Percentiles rank a stretch among this genome's conserved stretches.
Conservation (phyloP, 2,888 invertebrate genomes). For the Dorcus parallelipipedus region DNA sequence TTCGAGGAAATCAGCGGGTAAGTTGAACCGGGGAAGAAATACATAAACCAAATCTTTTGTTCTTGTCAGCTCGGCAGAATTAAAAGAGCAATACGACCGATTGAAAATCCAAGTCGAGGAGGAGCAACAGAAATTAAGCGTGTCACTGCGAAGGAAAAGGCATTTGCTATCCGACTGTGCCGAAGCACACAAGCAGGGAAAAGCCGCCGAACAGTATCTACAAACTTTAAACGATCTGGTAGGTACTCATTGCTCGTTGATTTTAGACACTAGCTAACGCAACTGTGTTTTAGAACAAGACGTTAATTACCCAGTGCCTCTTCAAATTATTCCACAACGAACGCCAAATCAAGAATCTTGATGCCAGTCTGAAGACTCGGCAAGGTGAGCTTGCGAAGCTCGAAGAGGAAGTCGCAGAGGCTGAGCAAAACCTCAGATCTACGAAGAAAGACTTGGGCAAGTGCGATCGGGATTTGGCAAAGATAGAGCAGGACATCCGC, state of each 20-base stretch:
- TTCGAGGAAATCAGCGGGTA: slow-evolving; percentile 98
- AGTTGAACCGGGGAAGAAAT: slow-evolving; percentile 28
- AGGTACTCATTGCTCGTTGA: slow-evolving; percentile 51
- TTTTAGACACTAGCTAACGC: neutral
- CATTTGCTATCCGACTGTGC: slow-evolving; percentile 97
- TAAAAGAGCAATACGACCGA: slow-evolving; percentile 94
- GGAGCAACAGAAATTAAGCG: slow-evolving; percentile 97
- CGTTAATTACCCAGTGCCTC: slow-evolving; percentile 89
- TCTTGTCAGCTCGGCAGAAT: slow-evolving; percentile 70
- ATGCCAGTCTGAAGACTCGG: slow-evolving; percentile 77
- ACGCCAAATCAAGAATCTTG: slow-evolving; percentile 77
- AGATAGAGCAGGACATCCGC: slow-evolving; percentile 90
- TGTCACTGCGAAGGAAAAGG: slow-evolving; percentile 97
- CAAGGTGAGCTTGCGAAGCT: slow-evolving; percentile 78
- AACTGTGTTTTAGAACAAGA: slow-evolving; percentile 66
- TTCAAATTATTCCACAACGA: slow-evolving; percentile 94
- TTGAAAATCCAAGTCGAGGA: slow-evolving; percentile 91
- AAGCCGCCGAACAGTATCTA: slow-evolving; percentile 97
- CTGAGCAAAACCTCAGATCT: slow-evolving; percentile 87
- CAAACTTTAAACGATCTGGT: slow-evolving; percentile 89
- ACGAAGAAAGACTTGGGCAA: slow-evolving; percentile 92
- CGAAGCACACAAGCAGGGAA: slow-evolving; percentile 96
- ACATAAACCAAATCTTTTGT: neutral
- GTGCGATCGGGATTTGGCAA: slow-evolving; percentile 82
- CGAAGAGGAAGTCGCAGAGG: slow-evolving; percentile 80